Conservation (phyloP, 2,888 invertebrate genomes). For the Apamea crenata region DNA sequence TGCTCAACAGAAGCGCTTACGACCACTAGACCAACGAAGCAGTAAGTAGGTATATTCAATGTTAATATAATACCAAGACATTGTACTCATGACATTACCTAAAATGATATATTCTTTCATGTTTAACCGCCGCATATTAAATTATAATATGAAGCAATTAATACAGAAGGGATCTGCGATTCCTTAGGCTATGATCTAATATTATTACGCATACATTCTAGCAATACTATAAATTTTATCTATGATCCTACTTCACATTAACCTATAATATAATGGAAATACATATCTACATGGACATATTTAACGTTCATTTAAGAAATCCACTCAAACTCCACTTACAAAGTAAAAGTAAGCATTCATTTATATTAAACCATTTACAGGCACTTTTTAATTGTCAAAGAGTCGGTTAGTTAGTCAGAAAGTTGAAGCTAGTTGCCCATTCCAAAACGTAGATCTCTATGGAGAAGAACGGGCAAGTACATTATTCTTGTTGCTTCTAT, state of each 20-base stretch:
- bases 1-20: neutral
- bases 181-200: conserved; percentile 46
- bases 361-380: neutral
- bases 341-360: neutral
- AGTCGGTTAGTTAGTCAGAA: neutral
- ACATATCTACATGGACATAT: neutral
- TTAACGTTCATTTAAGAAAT: too few species aligned
- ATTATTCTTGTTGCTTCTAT: neutral
- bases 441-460: neutral
- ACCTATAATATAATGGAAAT: neutral
- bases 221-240: neutral
- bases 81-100: neutral
- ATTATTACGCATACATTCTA: conserved; percentile 19
- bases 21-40: neutral
- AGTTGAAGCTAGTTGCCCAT: neutral
- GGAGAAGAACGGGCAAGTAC: neutral
- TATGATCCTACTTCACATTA: neutral
- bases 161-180: conserved; percentile 35
- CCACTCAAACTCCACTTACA: neutral
- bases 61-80: neutral
- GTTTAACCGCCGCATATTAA: conserved; percentile 26
- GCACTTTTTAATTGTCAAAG: neutral
- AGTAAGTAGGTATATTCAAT: neutral
- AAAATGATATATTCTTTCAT: neutral
- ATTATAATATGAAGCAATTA: conserved; percentile 37